Base-by-base conservation (phyloP, 2,113 vertebrate species). In the Myocastor coypus region DNA sequence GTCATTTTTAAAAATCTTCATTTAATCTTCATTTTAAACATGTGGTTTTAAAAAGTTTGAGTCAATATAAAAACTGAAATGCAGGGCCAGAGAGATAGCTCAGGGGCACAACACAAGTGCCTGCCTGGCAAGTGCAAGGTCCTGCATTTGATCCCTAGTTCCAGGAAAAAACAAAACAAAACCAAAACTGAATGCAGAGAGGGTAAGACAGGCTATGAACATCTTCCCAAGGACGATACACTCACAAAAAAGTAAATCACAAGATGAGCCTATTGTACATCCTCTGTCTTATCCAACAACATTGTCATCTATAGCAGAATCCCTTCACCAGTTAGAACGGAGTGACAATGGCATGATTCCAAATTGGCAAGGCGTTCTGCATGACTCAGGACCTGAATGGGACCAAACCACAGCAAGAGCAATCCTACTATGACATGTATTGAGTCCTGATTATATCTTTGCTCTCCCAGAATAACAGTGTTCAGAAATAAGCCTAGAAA, bases 41-140 rank as follows among this genome's bases (percentile, higher is more conserved):
- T 7, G 32, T n/a, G n/a, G 19, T 69, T 90, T 83, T 61, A 68
- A 92, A 73, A 77, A 71, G 10, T 68, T 42, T n/a, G 63, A 75
- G 57, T 75, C 50, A 8, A 52, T 69, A 83, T 57, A 87, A 84
- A 86, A 86, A 57, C 40, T 63, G 83, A 85, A 92, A 95, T 46
- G 84, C 46, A 4, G 46, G 46, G 46, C 46, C 46, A 46, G 46
- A 8, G 46, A 46, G 46, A 46, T 46, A 46, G 46, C 46, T 46
- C 46, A 46, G 46, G 46, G 8, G 46, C 46, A 46, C 46, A 46
- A 46, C 46, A 46, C 46, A 46, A 46, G 46, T 46, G 46, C 46
- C 46, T 46, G 46, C 46, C 4, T 46, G 46, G 46, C 4, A 46
- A 46, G 46, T 46, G 46, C 46, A 46, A 46, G 8, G 8, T 46